Evolutionary conservation across 1,140 invertebrate species (phyloP), one percentile per base, ranked within the genome.

Genomic region (Luehdorfia chinensis): DNA sequence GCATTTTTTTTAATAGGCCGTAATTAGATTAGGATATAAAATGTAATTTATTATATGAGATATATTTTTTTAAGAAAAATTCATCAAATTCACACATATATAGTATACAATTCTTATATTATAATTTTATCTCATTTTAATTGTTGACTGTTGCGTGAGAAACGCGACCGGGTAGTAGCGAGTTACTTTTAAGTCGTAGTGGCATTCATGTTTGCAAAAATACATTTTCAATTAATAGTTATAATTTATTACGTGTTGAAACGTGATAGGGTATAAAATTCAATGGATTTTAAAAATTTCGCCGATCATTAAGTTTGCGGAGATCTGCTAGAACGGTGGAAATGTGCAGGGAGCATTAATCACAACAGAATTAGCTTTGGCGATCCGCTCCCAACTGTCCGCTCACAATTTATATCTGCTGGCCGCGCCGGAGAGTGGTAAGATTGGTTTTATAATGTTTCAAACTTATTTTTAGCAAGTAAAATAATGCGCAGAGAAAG

Each of bases 301-400:
- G 12, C 31, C 47, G 43, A 47, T 47, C 33, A 18, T 47, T 49
- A 67, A 59, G 46, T 64, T 73, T 53, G 65, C 39, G 50, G 32
- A 49, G 62, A 59, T 66, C 48, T 66, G 68, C 73, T 80, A 76
- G 75, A 68, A 50, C 48, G 55, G 66, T 78, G 76, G 76, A 80
- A 81, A 76, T 78, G 75, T 78, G 75, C 72, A 77, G 75, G 66
- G 58, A 73, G 69, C 81, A 85, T 85, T 85, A 83, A 85, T 85
- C 81, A 85, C 60, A 81, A 83, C 81, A 81, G 74, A 85, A 85
- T 85, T 85, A 85, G 81, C 81, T 83, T 78, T 78, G 75, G 78
- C 78, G 81, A 85, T 85, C 78, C 78, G 73, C 81, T 85, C 69
- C 66, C 59, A 65, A 78, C 59, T 83, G 81, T 85, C 76, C 76